Evolutionary conservation across 92 coral and sea anemone species (phyloP), one percentile per base, ranked within the genome.

Genomic region (Parazoanthus atlanticus): DNA sequence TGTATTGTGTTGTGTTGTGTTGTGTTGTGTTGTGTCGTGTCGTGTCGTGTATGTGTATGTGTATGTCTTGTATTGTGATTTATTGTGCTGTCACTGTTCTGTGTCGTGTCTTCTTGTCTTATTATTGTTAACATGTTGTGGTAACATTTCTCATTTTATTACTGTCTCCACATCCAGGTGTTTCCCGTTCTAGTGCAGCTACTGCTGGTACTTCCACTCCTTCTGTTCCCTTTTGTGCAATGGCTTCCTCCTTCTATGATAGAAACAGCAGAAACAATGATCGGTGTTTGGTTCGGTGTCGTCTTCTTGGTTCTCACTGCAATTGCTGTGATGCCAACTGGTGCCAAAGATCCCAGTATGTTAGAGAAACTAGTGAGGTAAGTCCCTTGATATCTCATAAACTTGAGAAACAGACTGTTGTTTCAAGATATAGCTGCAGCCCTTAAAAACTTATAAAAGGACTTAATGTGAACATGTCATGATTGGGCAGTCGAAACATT

Each of bases 241-340:
- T 30, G 38, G 78, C 1, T 84, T 16, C 87, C 87, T 1, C 66
- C 33, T 23, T 43, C 87, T 34, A 40, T 29, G 87, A 9, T 10
- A 10, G 64, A 84, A 13, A 21, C 64, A 17, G 25, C 33, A 25
- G 33, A 21, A n/a, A 23, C 31, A 0, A 46, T 3, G 2, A 73
- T 90, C 28, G 92, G 66, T 17, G 81, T 25, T 30, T 73, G 80
- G 69, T 85, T 90, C 28, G 66, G 41, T 16, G 47, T 76, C 28
- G 69, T 83, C 16, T 13, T 90, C 25, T 34, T 88, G 73, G 43
- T 81, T 77, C 86, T 90, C 16, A n/a, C 78, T 34, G 30, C 78
- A 11, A 52, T 90, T 29, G 92, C 92, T 85, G 54, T 88, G 80
- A 69, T 89, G 28, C 93, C 93, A 30, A 88, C 91, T 52, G 93